phyloP scores from a whole-genome alignment of 2,888 invertebrate genomes.

The Rhingia campestris region DNA sequence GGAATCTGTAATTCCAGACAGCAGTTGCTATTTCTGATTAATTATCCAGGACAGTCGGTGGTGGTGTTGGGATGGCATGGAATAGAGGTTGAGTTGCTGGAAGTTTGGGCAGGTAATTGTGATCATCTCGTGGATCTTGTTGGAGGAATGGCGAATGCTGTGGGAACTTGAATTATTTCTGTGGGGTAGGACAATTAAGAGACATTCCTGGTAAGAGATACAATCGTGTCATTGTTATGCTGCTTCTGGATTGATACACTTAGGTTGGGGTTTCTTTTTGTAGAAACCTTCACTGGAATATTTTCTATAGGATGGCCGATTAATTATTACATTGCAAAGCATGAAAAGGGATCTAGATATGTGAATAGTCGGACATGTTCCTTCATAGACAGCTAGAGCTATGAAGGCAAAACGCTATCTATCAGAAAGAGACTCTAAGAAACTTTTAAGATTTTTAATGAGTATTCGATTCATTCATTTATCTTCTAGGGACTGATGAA shows the following conservation, averaged over 20 bases:
- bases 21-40: conserved; percentile 62
- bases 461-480: no score
- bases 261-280: background rate
- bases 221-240: background rate
- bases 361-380: no score
- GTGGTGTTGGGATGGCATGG: conserved; percentile 5
- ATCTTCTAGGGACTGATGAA: no score
- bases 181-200: conserved; percentile 46
- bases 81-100: background rate
- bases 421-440: no score
- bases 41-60: conserved; percentile 37
- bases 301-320: no score
- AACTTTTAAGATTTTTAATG: no score
- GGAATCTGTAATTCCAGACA: conserved; percentile 34
- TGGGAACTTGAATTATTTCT: conserved; percentile 22
- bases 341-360: no score
- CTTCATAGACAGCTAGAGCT: no score
- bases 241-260: background rate
- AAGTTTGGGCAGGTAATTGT: background rate
- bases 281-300: no score
- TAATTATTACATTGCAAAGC: no score
- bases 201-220: conserved; percentile 1
- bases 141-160: background rate
- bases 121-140: conserved; percentile 47
- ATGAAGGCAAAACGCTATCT: no score